Evolutionary conservation across 1,140 invertebrate genomes (phyloP).

Genomic region (Drosophila ananassae): DNA sequence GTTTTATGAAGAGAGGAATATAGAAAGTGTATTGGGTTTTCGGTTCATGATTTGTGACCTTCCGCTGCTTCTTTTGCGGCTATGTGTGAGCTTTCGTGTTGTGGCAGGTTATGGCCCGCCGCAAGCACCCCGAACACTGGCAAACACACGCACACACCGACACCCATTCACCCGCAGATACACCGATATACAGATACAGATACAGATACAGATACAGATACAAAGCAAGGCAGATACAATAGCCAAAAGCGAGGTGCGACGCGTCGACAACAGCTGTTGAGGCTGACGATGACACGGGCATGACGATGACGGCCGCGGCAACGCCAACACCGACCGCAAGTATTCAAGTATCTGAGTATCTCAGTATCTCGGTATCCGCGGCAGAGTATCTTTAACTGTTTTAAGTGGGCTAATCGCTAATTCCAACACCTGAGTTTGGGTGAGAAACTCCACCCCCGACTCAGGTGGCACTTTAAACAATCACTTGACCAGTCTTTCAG

Average conservation of each 20-base stretch:
- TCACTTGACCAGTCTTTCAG: background rate
- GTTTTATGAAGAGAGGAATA: background rate
- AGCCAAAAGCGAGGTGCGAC: constrained; percentile 58
- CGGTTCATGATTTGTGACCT: constrained; percentile 4
- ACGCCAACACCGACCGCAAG: constrained; percentile 39
- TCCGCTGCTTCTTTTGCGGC: constrained; percentile 13
- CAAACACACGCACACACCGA: constrained; percentile 25
- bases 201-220: constrained; percentile 4
- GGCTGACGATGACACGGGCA: constrained; percentile 31
- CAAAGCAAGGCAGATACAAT: constrained; percentile 41
- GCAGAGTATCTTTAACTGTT: constrained; percentile 13
- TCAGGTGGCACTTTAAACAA: background rate
- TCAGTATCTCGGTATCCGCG: constrained; percentile 18
- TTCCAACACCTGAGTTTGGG: background rate
- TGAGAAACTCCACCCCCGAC: background rate
- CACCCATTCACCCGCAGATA: constrained; percentile 42
- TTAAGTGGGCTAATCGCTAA: constrained; percentile 32
- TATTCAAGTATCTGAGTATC: constrained; percentile 12
- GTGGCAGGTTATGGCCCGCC: constrained; percentile 71
- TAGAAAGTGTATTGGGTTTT: constrained; percentile 23
- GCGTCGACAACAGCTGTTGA: constrained; percentile 57
- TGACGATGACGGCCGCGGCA: constrained; percentile 45
- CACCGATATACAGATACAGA: constrained; percentile 6
- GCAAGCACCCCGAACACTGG: constrained; percentile 40
- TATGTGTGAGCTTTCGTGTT: constrained; percentile 56